A percentile compares a stretch with the other conserved stretches of the same genome.
Evolutionary conservation across 2,797 vertebrate species (phyloP).

Genomic region (Diglossa cyanea): DNA sequence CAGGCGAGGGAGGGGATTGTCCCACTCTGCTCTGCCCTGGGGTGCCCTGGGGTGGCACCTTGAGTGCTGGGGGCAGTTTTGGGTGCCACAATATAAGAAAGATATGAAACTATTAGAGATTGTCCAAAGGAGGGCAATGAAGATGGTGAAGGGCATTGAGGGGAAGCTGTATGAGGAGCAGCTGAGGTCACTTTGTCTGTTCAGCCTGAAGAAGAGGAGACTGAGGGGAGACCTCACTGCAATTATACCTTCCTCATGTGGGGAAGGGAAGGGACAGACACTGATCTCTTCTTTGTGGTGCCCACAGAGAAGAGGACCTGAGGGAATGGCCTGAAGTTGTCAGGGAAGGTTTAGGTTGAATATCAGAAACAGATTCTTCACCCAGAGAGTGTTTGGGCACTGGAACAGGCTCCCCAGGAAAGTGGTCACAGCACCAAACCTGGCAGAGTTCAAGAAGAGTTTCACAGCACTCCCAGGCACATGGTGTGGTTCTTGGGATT

Average conservation of each 20-base stretch:
- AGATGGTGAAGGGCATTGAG: not conserved
- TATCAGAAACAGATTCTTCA: not conserved
- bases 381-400: not conserved
- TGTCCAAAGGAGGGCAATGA: not conserved
- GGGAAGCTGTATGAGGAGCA: fast-evolving
- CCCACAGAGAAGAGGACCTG: fast-evolving
- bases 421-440: not conserved
- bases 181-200: not conserved
- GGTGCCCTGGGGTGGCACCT: not conserved
- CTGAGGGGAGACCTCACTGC: not conserved
- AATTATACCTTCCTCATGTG: fast-evolving
- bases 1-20: fast-evolving
- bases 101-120: fast-evolving
- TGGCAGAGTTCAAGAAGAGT: not conserved
- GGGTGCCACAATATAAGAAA: fast-evolving
- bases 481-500: not conserved
- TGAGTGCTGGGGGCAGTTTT: fast-evolving
- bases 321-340: not conserved
- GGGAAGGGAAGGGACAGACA: not conserved
- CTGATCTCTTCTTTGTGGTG: not conserved
- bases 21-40: not conserved
- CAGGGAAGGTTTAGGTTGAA: not conserved
- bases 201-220: not conserved
- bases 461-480: not conserved
- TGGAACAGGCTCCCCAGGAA: not conserved